Evolutionary conservation across 2,888 invertebrate genomes (phyloP).

Genomic region (Galerucella nymphaeae): DNA sequence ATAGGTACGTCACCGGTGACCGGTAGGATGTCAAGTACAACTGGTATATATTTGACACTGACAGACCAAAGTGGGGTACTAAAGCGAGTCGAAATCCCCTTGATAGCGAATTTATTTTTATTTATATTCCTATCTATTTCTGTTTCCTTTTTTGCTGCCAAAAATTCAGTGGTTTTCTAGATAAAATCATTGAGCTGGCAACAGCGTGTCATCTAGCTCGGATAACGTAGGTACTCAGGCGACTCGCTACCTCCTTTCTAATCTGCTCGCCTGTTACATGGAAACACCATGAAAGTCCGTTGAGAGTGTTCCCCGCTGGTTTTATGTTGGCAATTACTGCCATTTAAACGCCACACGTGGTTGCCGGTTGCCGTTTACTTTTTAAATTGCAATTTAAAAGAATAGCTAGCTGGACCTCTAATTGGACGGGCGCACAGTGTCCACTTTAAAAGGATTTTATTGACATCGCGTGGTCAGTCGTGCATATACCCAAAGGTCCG

Average conservation of each 20-base stretch:
- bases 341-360: neutral
- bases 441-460: slow-evolving; percentile 18
- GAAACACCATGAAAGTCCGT: slow-evolving; percentile 59
- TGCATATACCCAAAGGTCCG: slow-evolving; percentile 5
- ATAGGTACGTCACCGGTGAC: no score
- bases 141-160: no score
- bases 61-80: no score
- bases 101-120: no score
- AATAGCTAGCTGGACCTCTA: neutral
- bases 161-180: neutral
- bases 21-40: no score
- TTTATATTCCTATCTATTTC: no score
- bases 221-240: neutral
- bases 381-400: neutral
- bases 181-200: neutral
- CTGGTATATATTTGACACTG: no score
- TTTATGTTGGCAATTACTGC: slow-evolving; percentile 26
- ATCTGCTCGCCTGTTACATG: slow-evolving; percentile 53
- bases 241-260: slow-evolving; percentile 37
- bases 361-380: slow-evolving; percentile 2
- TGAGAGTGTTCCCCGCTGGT: slow-evolving; percentile 53
- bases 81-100: no score
- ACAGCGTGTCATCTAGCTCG: no score
- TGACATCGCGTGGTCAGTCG: slow-evolving; percentile 14
- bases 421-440: neutral